phyloP scores from a whole-genome alignment of 2,888 invertebrate genomes.

The Phania funesta region DNA sequence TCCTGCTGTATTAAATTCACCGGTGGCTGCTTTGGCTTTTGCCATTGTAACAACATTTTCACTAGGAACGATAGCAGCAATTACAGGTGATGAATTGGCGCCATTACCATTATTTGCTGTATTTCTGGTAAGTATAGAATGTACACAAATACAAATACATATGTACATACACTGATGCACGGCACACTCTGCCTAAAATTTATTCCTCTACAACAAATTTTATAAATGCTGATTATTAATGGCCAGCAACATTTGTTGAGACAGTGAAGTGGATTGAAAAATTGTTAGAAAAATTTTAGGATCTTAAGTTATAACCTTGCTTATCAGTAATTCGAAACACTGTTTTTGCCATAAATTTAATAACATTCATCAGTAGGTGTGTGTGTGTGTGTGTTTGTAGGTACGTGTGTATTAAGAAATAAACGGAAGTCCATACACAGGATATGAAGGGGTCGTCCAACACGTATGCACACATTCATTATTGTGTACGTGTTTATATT shows the following conservation, averaged over 20 bases:
- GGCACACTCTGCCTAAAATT: background rate
- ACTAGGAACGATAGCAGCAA: constrained; percentile 79
- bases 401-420: background rate
- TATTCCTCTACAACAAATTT: background rate
- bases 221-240: background rate
- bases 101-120: constrained; percentile 87
- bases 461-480: background rate
- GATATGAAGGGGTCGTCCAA: constrained; percentile 27
- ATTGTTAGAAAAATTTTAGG: background rate
- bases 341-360: background rate
- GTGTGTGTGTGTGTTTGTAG: background rate
- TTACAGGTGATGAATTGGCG: constrained; percentile 78
- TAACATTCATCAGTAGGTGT: background rate
- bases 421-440: constrained; percentile 26
- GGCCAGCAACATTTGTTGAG: background rate
- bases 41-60: constrained; percentile 79
- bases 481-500: constrained; percentile 5
- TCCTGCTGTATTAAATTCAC: constrained; percentile 79
- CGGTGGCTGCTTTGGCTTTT: constrained; percentile 79
- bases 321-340: background rate
- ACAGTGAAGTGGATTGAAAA: background rate
- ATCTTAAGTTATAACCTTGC: background rate
- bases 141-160: background rate
- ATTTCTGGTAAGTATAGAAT: constrained; percentile 83
- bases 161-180: background rate